phyloP scores from a whole-genome alignment of 2,113 vertebrate genomes.

The Cygnus buccinator region DNA sequence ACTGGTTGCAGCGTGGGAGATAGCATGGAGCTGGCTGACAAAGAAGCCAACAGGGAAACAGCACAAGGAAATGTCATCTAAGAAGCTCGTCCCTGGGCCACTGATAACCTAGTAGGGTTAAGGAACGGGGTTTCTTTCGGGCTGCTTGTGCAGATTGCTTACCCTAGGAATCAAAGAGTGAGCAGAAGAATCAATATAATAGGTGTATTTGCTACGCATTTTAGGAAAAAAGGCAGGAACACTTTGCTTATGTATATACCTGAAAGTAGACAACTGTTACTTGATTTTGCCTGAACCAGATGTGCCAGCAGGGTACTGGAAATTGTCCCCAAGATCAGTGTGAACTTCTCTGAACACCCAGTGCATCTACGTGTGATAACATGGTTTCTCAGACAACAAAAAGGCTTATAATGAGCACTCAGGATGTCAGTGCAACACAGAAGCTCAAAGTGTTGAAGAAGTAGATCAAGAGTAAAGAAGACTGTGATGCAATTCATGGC shows the following conservation, averaged over 20 bases:
- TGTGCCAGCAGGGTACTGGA: background rate
- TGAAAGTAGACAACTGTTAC: background rate
- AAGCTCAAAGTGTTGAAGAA: background rate
- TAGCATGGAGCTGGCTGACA: background rate
- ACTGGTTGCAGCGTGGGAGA: background rate
- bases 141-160: background rate
- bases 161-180: background rate
- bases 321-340: background rate
- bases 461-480: background rate
- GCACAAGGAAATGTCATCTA: background rate
- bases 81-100: background rate
- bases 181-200: background rate
- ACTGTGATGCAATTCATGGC: background rate
- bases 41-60: background rate
- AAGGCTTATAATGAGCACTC: rapidly evolving
- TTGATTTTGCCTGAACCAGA: background rate
- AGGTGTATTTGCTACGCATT: background rate
- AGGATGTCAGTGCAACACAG: background rate
- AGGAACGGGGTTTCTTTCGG: background rate
- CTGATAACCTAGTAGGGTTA: background rate
- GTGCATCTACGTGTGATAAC: background rate
- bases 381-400: background rate
- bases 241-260: background rate
- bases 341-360: background rate
- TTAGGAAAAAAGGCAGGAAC: background rate